phyloP scores from a whole-genome alignment of 2,113 vertebrate species.

The Nothobranchius furzeri region DNA sequence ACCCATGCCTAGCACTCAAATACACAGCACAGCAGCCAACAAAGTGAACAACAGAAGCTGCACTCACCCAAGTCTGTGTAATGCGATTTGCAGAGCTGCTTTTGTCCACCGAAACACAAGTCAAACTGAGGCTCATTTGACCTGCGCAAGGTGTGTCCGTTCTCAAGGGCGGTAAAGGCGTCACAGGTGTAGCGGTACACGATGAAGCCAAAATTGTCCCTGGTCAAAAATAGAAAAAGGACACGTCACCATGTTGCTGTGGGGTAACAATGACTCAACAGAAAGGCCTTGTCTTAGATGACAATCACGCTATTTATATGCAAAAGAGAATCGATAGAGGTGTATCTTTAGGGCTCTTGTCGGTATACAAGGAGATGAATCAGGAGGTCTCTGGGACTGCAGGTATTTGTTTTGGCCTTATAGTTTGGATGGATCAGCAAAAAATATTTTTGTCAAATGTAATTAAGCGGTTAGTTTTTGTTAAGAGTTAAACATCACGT shows the following conservation, averaged over 20 bases:
- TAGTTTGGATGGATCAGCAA: slow-evolving; percentile 25
- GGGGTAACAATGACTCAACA: slow-evolving; percentile 45
- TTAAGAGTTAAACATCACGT: neutral
- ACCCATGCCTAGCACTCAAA: slow-evolving; percentile 26
- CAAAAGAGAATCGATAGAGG: slow-evolving; percentile 71
- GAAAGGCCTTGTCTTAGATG: slow-evolving; percentile 36
- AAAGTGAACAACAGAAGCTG: slow-evolving; percentile 47
- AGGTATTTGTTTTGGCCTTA: slow-evolving; percentile 5
- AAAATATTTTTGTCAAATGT: slow-evolving; percentile 1
- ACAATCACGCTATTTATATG: slow-evolving; percentile 69
- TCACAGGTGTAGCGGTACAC: slow-evolving; percentile 99
- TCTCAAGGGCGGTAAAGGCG: slow-evolving; percentile 97
- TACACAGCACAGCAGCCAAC: slow-evolving; percentile 29
- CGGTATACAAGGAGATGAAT: slow-evolving; percentile 37
- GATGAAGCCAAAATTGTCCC: slow-evolving; percentile 99
- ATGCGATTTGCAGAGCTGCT: slow-evolving; percentile 95
- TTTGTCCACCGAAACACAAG: slow-evolving; percentile 96
- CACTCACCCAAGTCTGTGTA: slow-evolving; percentile 98
- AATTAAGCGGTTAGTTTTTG: neutral
- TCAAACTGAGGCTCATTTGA: slow-evolving; percentile 93
- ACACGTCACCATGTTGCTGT: slow-evolving; percentile 48
- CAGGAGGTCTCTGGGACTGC: slow-evolving; percentile 27
- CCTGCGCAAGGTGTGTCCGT: slow-evolving; percentile 94
- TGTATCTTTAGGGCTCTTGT: slow-evolving; percentile 54
- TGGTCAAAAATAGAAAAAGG: slow-evolving; percentile 80